Conservation (phyloP, 2,797 vertebrate genomes). For the Eospalax fontanierii region DNA sequence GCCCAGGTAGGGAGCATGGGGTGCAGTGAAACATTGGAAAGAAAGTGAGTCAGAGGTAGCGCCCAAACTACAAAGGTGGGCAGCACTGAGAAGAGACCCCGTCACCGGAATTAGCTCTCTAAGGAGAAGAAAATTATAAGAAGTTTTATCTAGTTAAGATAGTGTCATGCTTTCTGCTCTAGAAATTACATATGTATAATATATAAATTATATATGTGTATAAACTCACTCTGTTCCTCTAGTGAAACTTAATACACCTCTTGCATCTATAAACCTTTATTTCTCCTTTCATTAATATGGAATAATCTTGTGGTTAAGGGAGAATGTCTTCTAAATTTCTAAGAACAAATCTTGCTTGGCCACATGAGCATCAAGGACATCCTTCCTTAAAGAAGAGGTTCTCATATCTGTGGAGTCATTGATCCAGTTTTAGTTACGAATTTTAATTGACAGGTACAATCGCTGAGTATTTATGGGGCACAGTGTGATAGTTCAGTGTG, state of each 20-base stretch:
- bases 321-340: background rate
- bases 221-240: too few species aligned
- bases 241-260: too few species aligned
- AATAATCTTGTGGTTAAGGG: background rate
- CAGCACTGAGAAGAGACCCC: background rate
- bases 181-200: too few species aligned
- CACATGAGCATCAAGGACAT: background rate
- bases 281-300: background rate
- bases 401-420: background rate
- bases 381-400: background rate
- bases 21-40: rapidly evolving
- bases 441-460: background rate
- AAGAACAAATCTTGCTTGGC: background rate
- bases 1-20: background rate
- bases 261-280: background rate
- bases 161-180: background rate
- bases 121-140: background rate
- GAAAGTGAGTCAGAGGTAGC: background rate
- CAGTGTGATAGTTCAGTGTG: background rate
- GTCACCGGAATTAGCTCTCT: background rate
- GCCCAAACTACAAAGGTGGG: background rate
- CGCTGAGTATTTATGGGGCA: background rate
- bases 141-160: background rate
- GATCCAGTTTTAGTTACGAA: background rate
- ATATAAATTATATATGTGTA: too few species aligned